Evolutionary conservation across 2,888 invertebrate species (phyloP), one percentile per base, ranked within the genome.

Genomic region (Nomada lathburiana): DNA sequence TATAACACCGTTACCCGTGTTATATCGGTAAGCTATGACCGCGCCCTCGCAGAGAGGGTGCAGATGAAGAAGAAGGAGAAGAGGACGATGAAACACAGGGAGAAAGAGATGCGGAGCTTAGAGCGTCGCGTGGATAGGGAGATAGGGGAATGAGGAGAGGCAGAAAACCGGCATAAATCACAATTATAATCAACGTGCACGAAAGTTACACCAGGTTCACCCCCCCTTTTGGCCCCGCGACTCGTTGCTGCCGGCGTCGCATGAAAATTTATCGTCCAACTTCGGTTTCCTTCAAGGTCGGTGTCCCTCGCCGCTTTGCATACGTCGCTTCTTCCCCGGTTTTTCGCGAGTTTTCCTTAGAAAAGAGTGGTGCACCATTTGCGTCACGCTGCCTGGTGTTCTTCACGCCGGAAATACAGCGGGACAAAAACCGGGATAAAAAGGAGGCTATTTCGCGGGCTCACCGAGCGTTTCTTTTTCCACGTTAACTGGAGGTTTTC

Each of bases 181-280:
- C 90, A 91, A 91, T 91, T 91, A 91, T 90, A 91, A 91, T 91
- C 91, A 91, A 90, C 91, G 91, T 88, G 88, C 90, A 88, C 88
- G 86, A 87, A 85, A 89, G 86, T 89, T 85, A 87, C 87, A 86
- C 87, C 86, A 36, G 87, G 87, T 83, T 68, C 84, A 70, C 83
- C 88, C 84, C 88, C 85, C 84, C 88, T 85, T 88, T 87, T 86
- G 83, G 85, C 72, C 81, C 77, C 76, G 82, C 79, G 77, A 77
- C 70, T 81, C 78, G 64, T 59, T 72, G 73, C 81, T 80, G 75
- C 85, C 86, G 87, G 85, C 89, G 89, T 89, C 88, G 85, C 88
- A 86, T 87, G 89, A 85, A 87, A 90, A 90, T 90, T 90, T 90
- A 91, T 91, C 86, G 88, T 62, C 85, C 79, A 86, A 89, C 89